These are phyloP conservation scores for Sinocyclocheilus grahami DNA, from an alignment of 2,113 vertebrate genomes.

Conservation along the genomic window DNA sequence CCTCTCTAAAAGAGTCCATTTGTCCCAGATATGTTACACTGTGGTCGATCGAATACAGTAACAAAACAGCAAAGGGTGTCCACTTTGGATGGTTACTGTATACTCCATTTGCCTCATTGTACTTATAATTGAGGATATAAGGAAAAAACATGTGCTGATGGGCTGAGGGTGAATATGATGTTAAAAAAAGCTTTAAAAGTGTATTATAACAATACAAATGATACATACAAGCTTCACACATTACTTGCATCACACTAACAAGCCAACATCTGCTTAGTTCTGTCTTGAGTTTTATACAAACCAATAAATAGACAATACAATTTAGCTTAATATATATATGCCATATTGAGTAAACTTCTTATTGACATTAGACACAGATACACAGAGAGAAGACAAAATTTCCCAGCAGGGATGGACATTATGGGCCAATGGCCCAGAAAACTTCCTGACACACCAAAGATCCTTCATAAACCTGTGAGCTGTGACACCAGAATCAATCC, in stretches of 20 bases:
- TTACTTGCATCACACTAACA: background rate
- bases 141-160: background rate
- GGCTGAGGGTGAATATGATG: background rate
- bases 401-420: slow-evolving; percentile 10
- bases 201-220: background rate
- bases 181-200: background rate
- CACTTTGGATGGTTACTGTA: background rate
- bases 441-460: slow-evolving; percentile 16
- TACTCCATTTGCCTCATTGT: background rate
- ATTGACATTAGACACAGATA: background rate
- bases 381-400: background rate
- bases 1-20: background rate
- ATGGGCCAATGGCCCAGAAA: background rate
- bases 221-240: no score
- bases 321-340: background rate
- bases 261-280: background rate
- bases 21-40: slow-evolving; percentile 7
- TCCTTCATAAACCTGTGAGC: slow-evolving; percentile 19
- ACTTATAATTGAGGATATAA: background rate
- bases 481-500: slow-evolving; percentile 42
- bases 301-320: background rate
- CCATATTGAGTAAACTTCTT: background rate
- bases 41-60: background rate
- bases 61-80: background rate
- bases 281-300: background rate